Evolutionary conservation across 1,140 invertebrate genomes (phyloP), one percentile per base, ranked within the genome.

Genomic region (Penaeus chinensis): DNA sequence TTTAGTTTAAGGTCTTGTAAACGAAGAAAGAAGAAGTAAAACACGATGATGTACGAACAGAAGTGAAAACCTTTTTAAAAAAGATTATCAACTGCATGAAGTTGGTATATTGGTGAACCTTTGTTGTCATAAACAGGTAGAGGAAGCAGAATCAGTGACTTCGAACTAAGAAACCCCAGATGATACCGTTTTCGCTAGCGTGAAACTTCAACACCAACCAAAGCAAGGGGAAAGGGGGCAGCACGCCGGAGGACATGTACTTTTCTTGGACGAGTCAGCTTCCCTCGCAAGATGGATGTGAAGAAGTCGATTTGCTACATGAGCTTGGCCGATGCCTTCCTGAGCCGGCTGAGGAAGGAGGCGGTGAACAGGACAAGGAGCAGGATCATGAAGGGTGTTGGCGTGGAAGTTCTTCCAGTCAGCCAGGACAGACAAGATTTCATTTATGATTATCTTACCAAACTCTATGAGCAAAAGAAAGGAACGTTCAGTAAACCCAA

Each of bases 271-370:
- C 74, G 22, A 8, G 24, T 71, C 69, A 13, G 7, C 37, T 37
- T 71, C 69, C 22, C 69, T 71, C 69, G 24, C 69, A 27, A 16
- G 16, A 74, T 32, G 37, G 18, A 32, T 74, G 24, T 3, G 37
- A 62, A 78, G 63, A 85, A 76, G n/a, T 88, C 87, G 16, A 83
- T 88, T 13, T 88, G 87, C 69, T 84, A 83, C 76, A 88, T 88
- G 87, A 88, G 82, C 47, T 60, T 88, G 18, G 87, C 87, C 3
- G 87, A 88, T 42, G 87, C 87, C 18, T 88, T 88, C 65, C 61
- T 88, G 37, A 88, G 81, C 2, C 80, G 87, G 22, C 63, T 88
- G 19, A 78, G 61, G 74, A 77, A 83, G 63, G 87, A 88, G 61
- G 82, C 76, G 4, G 81, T 84, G 47, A 78, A 65, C 16, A 78